Evolutionary conservation across 2,113 vertebrate species (phyloP).

Genomic region (Mionectes macconnelli): DNA sequence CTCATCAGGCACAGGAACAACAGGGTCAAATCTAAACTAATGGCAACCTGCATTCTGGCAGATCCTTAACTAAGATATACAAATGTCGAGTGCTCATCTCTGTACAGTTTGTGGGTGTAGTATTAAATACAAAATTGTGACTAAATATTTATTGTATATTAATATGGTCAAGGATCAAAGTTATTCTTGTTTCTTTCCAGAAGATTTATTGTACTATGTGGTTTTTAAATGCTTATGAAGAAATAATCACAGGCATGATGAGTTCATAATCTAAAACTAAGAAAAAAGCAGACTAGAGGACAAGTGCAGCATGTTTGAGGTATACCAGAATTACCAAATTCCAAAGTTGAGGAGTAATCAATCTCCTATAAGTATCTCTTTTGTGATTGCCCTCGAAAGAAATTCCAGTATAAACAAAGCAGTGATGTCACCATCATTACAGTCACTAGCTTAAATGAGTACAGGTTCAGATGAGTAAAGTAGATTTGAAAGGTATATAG

Average conservation of each 20-base stretch:
- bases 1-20: not conserved
- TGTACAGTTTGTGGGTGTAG: not conserved
- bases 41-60: not conserved
- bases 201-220: not conserved
- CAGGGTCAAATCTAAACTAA: not conserved
- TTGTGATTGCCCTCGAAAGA: conserved; percentile 35
- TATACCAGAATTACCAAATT: conserved; percentile 41
- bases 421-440: conserved; percentile 42
- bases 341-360: conserved; percentile 21
- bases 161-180: conserved; percentile 9
- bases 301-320: conserved; percentile 39
- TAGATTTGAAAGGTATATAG: conserved; percentile 2
- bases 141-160: conserved; percentile 24
- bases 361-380: conserved; percentile 22
- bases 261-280: conserved; percentile 2
- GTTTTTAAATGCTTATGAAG: conserved; percentile 24
- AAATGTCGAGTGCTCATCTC: not conserved
- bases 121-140: not conserved
- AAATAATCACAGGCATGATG: conserved; percentile 6
- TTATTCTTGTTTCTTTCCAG: not conserved
- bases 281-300: conserved; percentile 16
- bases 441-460: not conserved
- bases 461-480: conserved; percentile 36
- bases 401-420: conserved; percentile 15
- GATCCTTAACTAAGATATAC: not conserved